Base-by-base conservation (phyloP, 2,113 vertebrate genomes). In the Caretta caretta region DNA sequence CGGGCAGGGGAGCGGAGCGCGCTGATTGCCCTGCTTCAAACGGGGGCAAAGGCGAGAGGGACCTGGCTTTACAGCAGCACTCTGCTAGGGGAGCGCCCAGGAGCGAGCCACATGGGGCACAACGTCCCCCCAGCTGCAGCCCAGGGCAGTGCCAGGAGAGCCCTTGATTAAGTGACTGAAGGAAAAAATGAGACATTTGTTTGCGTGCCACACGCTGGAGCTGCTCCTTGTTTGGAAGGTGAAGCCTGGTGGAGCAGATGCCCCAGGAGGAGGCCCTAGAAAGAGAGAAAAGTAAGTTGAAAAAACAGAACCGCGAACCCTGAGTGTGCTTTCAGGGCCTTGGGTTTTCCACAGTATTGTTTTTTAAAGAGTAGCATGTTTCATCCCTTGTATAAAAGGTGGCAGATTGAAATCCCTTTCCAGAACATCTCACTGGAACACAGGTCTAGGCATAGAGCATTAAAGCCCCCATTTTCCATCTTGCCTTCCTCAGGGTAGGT, bases 331-430 rank as follows among this genome's bases (percentile, higher is more conserved):
- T 53, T 57, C 57, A 46, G 54, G 25, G 1, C 24, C 48, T 69
- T 48, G 20, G 29, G 31, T 46, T 48, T 24, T 17, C 1, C 1
- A 3, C 11, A 24, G n/a, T 10, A 2, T 24, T 19, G 4, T 49
- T 81, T 10, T 2, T 80, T 57, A 49, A 79, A 50, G 75, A n/a
- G 27, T 1, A 48, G 87, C 83, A 86, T 84, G 50, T 14, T 49
- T 31, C 50, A 92, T 31, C 83, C 93, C 38, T 59, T 56, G 87
- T 82, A 1, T 2, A 50, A 83, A 86, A 90, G 51, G 83, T 14
- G 83, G 22, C 19, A 20, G 80, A 84, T 42, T 1, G 25, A 35
- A 3, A 14, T 22, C 20, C 22, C 0, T 4, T 90, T 72, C n/a
- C 0, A n/a, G 38, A 65, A 25, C 20, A 6, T 17, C 83, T 65